Percentiles rank a stretch among this genome's conserved stretches.
Evolutionary conservation across 2,113 vertebrate species (phyloP).

Genomic region (Tachysurus vachellii): DNA sequence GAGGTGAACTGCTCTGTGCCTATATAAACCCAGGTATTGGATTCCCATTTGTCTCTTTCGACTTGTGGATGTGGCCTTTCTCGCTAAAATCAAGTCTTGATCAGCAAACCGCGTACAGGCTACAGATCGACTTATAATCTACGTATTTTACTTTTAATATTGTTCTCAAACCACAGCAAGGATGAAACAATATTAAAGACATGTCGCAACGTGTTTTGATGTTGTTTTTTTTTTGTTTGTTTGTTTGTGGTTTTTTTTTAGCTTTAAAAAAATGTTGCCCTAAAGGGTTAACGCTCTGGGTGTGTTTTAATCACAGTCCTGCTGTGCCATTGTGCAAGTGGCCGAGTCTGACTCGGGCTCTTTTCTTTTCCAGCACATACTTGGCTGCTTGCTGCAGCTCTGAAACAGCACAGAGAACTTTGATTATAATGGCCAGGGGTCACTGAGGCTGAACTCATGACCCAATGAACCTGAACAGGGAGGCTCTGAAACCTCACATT

Average conservation of each 20-base stretch:
- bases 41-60: not conserved
- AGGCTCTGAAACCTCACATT: not conserved
- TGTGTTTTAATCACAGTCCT: not conserved
- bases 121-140: not conserved
- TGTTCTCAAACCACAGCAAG: not conserved
- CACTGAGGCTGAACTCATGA: conserved; percentile 14
- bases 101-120: not conserved
- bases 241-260: not conserved
- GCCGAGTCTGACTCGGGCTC: conserved; percentile 1
- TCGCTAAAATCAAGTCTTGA: not conserved
- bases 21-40: not conserved
- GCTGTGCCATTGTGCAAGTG: conserved; percentile 33
- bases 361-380: conserved; percentile 41
- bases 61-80: not conserved
- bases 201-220: not conserved
- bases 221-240: not conserved
- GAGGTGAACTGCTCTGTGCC: not conserved
- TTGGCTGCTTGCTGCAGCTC: not conserved
- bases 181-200: not conserved
- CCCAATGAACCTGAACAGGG: not conserved
- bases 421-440: not conserved
- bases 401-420: not conserved
- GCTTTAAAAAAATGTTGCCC: not conserved
- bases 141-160: not conserved
- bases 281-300: conserved; percentile 17